Evolutionary conservation across 2,888 invertebrate species (phyloP), one percentile per base, ranked within the genome.

Genomic region (Andrena marginata): DNA sequence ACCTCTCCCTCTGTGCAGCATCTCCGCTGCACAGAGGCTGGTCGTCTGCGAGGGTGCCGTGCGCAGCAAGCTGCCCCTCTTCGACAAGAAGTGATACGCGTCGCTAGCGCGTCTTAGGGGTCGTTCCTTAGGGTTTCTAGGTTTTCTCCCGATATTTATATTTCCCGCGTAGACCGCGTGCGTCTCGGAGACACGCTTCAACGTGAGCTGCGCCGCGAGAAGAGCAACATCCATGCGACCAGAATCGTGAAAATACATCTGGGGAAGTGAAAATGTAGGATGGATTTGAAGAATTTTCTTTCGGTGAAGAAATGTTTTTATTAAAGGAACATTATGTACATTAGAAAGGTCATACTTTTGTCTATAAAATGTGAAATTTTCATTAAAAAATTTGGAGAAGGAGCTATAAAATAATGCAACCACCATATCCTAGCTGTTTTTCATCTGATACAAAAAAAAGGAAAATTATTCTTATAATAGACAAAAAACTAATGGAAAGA

Each of bases 11-110:
- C 95, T 95, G 81, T 95, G 96, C 89, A 95, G 95, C 81, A 93
- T 94, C 70, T 93, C 94, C 2, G 95, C 95, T 49, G 96, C 96
- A 86, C 96, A 96, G 90, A 94, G 97, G 63, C 95, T 97, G 86
- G 96, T 96, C 92, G 96, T 98, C 49, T 98, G 98, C 94, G 98
- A 98, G 92, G 98, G 98, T 85, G 98, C 98, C 70, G 98, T 98
- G 80, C 96, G 96, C 91, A 97, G 97, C 71, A 98, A 98, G 94
- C 95, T 98, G 92, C 97, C 97, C 85, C 96, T 98, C 56, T 98
- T 98, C 94, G 98, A 98, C 94, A 97, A 96, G 92, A 95, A 96
- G 92, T 96, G 92, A 94, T 89, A 83, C 77, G 35, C 70, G 67
- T 80, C 67, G 31, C 49, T 67, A 62, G 59, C 63, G 49, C 71